Evolutionary conservation across 2,797 vertebrate genomes (phyloP), one percentile per base, ranked within the genome.

Genomic region (Sciaenops ocellatus): DNA sequence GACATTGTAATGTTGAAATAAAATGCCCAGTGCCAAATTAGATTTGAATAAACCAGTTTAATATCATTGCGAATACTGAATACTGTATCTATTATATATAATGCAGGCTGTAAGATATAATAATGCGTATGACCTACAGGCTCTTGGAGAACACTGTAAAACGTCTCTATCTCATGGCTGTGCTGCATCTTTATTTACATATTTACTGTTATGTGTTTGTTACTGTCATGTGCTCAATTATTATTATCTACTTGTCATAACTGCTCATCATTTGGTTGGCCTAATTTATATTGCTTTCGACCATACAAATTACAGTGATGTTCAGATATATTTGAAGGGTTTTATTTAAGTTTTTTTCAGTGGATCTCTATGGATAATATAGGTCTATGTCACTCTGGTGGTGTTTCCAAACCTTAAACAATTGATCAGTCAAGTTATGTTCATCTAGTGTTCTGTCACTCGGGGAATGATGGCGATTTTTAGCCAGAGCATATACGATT

Each of bases 31-130:
- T 42, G 30, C 3, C 20, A 52, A 77, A 71, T 73, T 61, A 26
- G 2, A 69, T 75, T 30, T 30, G 7, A 66, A 69, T 60, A 50
- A 47, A 73, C 55, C 13, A 18, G 22, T 69, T 55, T 8, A 24
- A 8, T 50, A n/a, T 18, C 12, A 22, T 55, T 60, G 48, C 3
- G 3, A n/a, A 47, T 8, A 48, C 4, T 20, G 13, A 38, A 62
- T 46, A 68, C 20, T 0, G 20, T 17, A 51, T 57, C 3, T 16
- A 71, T 47, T 47, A 38, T 46, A 60, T 46, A 20, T 28, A 67
- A 6, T 5, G 13, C 47, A 46, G 18, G 4, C 56, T 56, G 7
- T 30, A 17, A 82, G 24, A 30, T 51, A 63, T 34, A 28, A 64
- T n/a, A 44, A 47, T 57, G 4, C 7, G 20, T 42, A 24, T 26